Base-by-base conservation (phyloP, 2,113 vertebrate genomes). In the Eublepharis macularius region DNA sequence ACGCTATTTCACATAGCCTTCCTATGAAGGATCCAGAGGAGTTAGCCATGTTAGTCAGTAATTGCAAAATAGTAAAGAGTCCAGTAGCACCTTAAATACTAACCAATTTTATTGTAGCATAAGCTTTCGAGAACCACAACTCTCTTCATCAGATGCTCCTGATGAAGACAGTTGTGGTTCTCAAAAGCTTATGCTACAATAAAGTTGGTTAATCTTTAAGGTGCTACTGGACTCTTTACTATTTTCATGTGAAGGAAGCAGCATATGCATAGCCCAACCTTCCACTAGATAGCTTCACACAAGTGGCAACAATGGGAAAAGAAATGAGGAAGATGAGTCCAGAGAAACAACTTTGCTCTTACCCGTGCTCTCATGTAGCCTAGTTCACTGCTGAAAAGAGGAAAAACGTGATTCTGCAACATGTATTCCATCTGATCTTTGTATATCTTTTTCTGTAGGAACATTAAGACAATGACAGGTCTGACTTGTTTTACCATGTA, bases 341-440 rank as follows among this genome's bases (percentile, higher is more conserved):
- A 63, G 41, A 12, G 16, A 70, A 70, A 36, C 68, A 70, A 19
- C 69, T 63, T 78, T 79, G 49, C 4, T 66, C 97, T 97, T 97
- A 99, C 99, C 96, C 99, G 97, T 75, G 98, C 99, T 97, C 99
- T 98, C 98, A 99, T 99, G 95, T 99, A 99, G 88, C 98, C 98
- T 86, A 99, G 96, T 88, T 98, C 98, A 93, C 96, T 99, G 94
- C 97, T 98, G 96, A 99, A 99, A 47, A 99, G 96, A 89, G 98
- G 98, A 92, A 99, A 99, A 87, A 99, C 99, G 12, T 99, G 98
- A 95, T 98, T 99, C 95, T 99, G 98, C 89, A 99, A 93, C 98
- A 99, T 99, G 90, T 98, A 98, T 95, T 99, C 99, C 99, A 99
- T 99, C 94, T 99, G 99, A 95, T 99, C 98, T 95, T 99, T 99